phyloP scores from a whole-genome alignment of 2,797 vertebrate genomes.

The Setipinna tenuifilis region DNA sequence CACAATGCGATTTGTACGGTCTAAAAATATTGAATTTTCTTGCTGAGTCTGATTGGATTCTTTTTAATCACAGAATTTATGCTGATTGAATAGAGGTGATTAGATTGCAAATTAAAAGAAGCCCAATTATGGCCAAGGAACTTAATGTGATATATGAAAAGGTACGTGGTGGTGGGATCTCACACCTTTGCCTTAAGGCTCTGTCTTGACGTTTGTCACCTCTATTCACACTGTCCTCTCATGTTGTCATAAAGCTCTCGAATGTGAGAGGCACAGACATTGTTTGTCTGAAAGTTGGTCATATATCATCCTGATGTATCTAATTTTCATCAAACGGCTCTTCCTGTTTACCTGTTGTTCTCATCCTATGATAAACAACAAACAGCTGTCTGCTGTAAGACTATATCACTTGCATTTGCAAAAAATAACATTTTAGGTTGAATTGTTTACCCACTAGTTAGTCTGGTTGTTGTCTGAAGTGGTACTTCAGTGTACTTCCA shows the following conservation, averaged over 20 bases:
- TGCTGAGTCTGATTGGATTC: conserved; percentile 30
- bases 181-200: too few species aligned
- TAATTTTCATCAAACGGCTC: too few species aligned
- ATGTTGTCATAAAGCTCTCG: background rate
- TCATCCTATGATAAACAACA: too few species aligned
- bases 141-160: background rate
- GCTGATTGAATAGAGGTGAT: conserved; percentile 7
- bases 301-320: background rate
- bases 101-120: background rate
- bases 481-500: background rate
- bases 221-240: too few species aligned
- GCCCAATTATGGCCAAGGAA: background rate
- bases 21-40: background rate
- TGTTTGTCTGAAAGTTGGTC: background rate
- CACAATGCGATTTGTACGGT: background rate
- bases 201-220: too few species aligned
- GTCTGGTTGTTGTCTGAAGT: background rate
- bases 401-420: too few species aligned
- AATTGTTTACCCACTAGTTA: background rate
- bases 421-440: background rate
- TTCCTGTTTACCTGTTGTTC: too few species aligned
- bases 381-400: too few species aligned
- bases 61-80: conserved; percentile 10
- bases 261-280: background rate
- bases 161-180: too few species aligned